These are phyloP conservation scores for Cynoglossus semilaevis DNA, from an alignment of 2,113 vertebrate species.

Conservation along the genomic window DNA sequence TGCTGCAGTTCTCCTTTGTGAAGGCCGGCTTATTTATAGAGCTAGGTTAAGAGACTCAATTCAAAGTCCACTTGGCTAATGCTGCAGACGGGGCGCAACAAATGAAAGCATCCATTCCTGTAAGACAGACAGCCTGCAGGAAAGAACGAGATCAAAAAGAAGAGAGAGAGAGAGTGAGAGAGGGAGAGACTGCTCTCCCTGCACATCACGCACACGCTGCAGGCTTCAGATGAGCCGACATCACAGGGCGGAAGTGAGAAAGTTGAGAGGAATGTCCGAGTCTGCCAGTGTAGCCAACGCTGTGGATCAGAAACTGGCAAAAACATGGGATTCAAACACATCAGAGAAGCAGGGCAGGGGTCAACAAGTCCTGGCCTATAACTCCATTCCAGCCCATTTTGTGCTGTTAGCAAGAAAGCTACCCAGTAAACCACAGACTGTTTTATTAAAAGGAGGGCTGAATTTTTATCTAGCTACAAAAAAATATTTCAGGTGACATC, in stretches of 20 bases:
- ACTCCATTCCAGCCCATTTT: too few relatives aligned
- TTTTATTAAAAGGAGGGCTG: too few relatives aligned
- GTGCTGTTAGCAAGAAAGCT: too few relatives aligned
- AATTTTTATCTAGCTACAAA: too few relatives aligned
- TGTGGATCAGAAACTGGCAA: conserved; percentile 34
- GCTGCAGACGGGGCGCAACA: neutral
- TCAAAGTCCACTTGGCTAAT: conserved; percentile 36
- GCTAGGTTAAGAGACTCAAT: conserved; percentile 29
- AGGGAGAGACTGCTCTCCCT: neutral
- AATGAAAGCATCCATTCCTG: conserved; percentile 31
- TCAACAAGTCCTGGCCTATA: conserved; percentile 6
- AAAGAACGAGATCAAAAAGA: neutral
- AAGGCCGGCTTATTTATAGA: conserved; percentile 54
- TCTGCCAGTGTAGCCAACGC: conserved; percentile 19
- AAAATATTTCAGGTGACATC: too few relatives aligned
- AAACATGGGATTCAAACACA: conserved; percentile 30
- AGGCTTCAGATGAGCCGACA: conserved; percentile 38
- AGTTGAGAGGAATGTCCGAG: conserved; percentile 48
- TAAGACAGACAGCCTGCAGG: conserved; percentile 11
- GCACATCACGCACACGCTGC: conserved; percentile 27
- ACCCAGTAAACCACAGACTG: too few relatives aligned
- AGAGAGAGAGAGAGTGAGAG: neutral
- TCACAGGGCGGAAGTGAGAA: conserved; percentile 50
- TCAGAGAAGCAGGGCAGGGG: neutral
- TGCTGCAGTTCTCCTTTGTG: conserved; percentile 21